Conservation (phyloP, 2,113 vertebrate species). For the Odocoileus virginianus region DNA sequence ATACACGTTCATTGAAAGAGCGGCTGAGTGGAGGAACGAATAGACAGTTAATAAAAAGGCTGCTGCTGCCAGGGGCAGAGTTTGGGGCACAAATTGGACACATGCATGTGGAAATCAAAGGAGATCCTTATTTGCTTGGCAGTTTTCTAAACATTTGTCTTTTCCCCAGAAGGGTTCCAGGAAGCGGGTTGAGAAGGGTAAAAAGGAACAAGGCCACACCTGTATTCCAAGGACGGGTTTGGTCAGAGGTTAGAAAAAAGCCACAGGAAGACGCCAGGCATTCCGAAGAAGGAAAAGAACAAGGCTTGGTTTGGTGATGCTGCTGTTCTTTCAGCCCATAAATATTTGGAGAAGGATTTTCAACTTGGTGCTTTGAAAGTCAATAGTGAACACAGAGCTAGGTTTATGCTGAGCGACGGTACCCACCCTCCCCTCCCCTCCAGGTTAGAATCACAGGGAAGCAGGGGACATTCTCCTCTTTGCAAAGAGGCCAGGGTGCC, state of each 20-base stretch:
- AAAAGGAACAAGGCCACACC: neutral
- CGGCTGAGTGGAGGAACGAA: neutral
- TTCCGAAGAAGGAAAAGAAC: neutral
- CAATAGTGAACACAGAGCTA: neutral
- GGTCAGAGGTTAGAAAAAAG: neutral
- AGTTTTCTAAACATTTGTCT: neutral
- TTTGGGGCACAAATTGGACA: neutral
- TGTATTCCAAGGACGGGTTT: neutral
- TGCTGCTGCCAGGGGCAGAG: neutral
- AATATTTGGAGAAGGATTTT: neutral
- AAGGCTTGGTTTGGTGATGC: neutral
- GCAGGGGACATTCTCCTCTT: neutral
- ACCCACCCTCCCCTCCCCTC: accelerated
- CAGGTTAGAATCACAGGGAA: neutral
- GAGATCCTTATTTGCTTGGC: neutral
- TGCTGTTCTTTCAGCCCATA: neutral
- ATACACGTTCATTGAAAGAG: neutral
- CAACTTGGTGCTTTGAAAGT: neutral
- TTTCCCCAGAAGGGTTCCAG: neutral
- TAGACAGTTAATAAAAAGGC: neutral
- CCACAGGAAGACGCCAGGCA: neutral
- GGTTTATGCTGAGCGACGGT: accelerated
- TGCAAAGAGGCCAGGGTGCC: neutral
- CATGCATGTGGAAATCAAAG: neutral
- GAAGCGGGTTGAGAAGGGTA: neutral